These are phyloP conservation scores for Narcine bancroftii DNA, from an alignment of 2,113 vertebrate species.

Conservation along the genomic window DNA sequence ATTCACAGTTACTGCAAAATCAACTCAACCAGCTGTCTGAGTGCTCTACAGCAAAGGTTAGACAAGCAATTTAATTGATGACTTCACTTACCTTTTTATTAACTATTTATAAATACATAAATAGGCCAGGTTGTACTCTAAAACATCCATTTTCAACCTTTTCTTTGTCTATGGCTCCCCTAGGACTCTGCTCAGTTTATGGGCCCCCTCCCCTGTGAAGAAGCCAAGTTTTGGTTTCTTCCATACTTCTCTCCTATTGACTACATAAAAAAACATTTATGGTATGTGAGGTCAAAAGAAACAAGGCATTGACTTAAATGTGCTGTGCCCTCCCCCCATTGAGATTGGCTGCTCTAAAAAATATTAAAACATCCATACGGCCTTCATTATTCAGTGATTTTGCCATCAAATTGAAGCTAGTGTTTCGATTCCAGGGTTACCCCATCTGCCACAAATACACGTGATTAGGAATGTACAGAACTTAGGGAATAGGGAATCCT, in stretches of 20 bases:
- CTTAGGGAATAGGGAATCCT: background rate
- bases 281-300: no score
- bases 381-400: background rate
- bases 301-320: no score
- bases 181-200: no score
- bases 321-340: no score
- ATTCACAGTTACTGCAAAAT: background rate
- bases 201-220: no score
- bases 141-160: no score
- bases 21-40: background rate
- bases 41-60: background rate
- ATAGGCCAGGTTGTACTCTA: background rate
- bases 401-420: background rate
- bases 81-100: background rate
- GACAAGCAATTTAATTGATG: background rate
- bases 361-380: background rate
- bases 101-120: background rate
- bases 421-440: background rate
- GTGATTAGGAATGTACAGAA: background rate
- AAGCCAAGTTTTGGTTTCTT: no score
- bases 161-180: no score
- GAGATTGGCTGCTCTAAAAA: no score
- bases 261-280: no score
- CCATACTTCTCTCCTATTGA: no score
- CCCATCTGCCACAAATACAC: background rate